Conservation (phyloP, 2,113 vertebrate genomes). For the Pleuronectes platessa region DNA sequence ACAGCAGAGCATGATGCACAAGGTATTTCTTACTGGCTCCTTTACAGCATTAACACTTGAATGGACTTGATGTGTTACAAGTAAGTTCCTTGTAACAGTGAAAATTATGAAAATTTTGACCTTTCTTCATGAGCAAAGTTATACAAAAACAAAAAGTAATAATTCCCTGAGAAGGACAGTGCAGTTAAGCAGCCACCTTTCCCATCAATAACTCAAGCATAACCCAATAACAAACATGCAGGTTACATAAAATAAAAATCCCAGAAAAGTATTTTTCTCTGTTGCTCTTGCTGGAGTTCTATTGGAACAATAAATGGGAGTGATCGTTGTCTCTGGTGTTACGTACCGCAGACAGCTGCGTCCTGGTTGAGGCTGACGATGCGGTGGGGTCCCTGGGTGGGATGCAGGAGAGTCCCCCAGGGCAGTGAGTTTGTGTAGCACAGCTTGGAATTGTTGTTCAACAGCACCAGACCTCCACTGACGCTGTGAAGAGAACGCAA, state of each 20-base stretch:
- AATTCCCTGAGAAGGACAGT: too few species aligned
- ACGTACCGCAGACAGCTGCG: slow-evolving; percentile 84
- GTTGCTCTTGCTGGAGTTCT: neutral
- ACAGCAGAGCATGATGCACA: slow-evolving; percentile 3
- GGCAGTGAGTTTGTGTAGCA: slow-evolving; percentile 90
- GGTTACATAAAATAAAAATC: too few species aligned
- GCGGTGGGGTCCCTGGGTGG: slow-evolving; percentile 84
- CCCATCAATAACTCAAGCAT: too few species aligned
- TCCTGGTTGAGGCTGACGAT: slow-evolving; percentile 87
- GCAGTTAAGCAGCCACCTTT: too few species aligned
- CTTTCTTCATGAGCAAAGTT: too few species aligned
- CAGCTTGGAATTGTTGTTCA: slow-evolving; percentile 89
- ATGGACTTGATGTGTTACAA: too few species aligned
- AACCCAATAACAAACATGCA: too few species aligned
- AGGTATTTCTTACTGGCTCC: neutral
- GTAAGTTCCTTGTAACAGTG: too few species aligned
- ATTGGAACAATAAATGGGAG: neutral
- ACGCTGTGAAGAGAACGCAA: slow-evolving; percentile 90
- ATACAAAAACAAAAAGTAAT: too few species aligned
- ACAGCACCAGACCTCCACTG: slow-evolving; percentile 90
- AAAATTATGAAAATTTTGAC: too few species aligned
- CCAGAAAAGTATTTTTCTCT: neutral
- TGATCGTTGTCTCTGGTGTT: neutral
- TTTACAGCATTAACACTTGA: too few species aligned
- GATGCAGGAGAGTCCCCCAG: slow-evolving; percentile 87